These are phyloP conservation scores for Probaryconus sp. DNA, from an alignment of 1,140 invertebrate species.

Conservation along the genomic window DNA sequence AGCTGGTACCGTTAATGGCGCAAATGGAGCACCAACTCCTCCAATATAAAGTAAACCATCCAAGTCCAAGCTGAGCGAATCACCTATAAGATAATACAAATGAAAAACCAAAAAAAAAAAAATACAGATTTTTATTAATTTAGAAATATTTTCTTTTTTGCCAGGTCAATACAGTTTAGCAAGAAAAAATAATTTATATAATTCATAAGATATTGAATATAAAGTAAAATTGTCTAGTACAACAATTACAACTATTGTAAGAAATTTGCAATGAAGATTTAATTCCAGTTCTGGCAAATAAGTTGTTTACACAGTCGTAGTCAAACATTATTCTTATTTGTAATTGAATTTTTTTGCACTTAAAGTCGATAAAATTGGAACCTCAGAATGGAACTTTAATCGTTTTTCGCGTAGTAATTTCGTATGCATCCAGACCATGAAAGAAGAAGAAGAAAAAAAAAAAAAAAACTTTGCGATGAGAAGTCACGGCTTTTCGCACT, in stretches of 20 bases:
- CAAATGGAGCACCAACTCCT: slow-evolving; percentile 87
- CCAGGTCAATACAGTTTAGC: no score
- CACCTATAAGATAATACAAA: slow-evolving; percentile 80
- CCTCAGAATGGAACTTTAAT: slow-evolving; percentile 48
- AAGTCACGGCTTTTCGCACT: slow-evolving; percentile 37
- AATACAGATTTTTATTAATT: slow-evolving; percentile 14
- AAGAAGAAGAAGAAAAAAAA: no score
- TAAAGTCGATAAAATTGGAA: slow-evolving; percentile 37
- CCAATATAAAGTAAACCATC: slow-evolving; percentile 94
- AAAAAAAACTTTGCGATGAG: slow-evolving; percentile 46
- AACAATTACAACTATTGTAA: no score
- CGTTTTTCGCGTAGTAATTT: slow-evolving; percentile 34
- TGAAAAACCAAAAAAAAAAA: slow-evolving; percentile 23
- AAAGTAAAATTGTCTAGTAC: no score
- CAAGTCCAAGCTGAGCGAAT: slow-evolving; percentile 91
- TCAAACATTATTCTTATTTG: slow-evolving; percentile 27
- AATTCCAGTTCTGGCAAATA: slow-evolving; percentile 2
- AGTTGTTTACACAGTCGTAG: slow-evolving; percentile 32
- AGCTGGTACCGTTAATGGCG: slow-evolving; percentile 86
- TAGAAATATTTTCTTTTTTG: no score
- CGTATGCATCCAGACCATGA: slow-evolving; percentile 21
- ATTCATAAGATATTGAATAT: no score
- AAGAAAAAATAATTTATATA: no score
- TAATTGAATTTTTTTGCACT: slow-evolving; percentile 17
- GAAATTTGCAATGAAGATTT: no score